Evolutionary conservation across 2,113 vertebrate genomes (phyloP).

Genomic region (human): GRCh38 chr21:37883501-37884000

Average conservation of each 20-base stretch:
- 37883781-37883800: too few relatives aligned
- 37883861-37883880: not conserved
- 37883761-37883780: not conserved
- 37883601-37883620: not conserved
- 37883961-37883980: not conserved
- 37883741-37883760: not conserved
- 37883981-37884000: not conserved
- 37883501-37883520: not conserved
- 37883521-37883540: not conserved
- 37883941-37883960: not conserved
- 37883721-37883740: not conserved
- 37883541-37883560: not conserved
- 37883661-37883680: accelerated
- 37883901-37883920: not conserved
- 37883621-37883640: not conserved
- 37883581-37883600: not conserved
- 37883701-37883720: not conserved
- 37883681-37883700: not conserved
- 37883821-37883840: not conserved
- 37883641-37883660: not conserved
- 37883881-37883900: not conserved
- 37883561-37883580: not conserved
- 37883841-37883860: not conserved
- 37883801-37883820: not conserved
- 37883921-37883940: not conserved